phyloP scores from a whole-genome alignment of 2,797 vertebrate genomes.

The Eospalax fontanierii region DNA sequence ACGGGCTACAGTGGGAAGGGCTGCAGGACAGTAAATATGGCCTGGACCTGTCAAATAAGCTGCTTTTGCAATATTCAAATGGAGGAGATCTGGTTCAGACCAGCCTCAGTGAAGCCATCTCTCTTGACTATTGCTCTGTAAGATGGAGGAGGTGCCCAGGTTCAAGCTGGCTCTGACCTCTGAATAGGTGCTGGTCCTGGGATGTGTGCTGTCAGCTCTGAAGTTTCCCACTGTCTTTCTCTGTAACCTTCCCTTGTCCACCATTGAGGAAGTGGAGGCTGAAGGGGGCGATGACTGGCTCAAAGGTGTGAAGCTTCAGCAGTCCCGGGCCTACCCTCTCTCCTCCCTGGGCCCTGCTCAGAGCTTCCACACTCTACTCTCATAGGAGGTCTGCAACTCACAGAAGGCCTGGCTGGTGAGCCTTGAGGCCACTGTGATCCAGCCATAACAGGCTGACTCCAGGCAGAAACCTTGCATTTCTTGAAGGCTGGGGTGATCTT shows the following conservation, averaged over 20 bases:
- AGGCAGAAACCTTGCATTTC: not conserved
- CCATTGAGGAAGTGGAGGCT: not conserved
- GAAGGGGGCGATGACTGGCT: not conserved
- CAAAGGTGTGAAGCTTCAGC: fast-evolving
- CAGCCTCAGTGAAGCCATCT: fast-evolving
- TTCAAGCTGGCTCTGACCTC: not conserved
- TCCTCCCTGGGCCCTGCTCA: not conserved
- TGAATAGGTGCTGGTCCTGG: not conserved
- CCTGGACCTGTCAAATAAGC: fast-evolving
- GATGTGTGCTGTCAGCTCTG: fast-evolving
- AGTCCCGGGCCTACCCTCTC: not conserved
- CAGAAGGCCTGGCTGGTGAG: not conserved
- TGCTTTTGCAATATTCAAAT: not conserved
- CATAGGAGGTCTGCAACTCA: fast-evolving
- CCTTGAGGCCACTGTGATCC: not conserved
- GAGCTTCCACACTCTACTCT: fast-evolving
- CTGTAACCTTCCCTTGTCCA: not conserved
- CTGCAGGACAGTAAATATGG: fast-evolving
- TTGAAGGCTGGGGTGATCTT: not conserved
- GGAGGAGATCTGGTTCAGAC: not conserved
- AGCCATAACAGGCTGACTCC: too few species aligned
- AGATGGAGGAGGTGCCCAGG: fast-evolving
- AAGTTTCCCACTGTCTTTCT: not conserved
- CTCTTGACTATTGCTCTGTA: not conserved
- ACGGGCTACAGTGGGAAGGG: not conserved